phyloP scores from a whole-genome alignment of 2,888 invertebrate species.

The Drosophila flavopinicola region DNA sequence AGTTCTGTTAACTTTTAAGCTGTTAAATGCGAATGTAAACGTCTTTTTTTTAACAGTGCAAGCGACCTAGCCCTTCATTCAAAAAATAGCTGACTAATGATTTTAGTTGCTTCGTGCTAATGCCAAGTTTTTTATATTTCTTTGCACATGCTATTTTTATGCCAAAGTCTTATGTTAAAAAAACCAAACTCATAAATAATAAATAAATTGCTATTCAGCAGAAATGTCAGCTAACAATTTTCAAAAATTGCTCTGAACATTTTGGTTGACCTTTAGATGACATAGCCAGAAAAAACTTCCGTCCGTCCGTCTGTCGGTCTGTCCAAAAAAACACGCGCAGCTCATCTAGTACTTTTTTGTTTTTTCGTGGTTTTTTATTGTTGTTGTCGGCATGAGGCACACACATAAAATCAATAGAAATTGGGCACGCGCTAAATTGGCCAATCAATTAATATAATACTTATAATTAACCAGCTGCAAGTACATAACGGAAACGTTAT shows the following conservation, averaged over 20 bases:
- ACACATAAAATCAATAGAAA: conserved; percentile 45
- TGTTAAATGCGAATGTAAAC: too few species aligned
- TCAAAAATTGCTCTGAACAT: conserved; percentile 11
- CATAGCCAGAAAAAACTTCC: conserved; percentile 52
- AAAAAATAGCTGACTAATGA: conserved; percentile 1
- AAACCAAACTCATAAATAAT: conserved; percentile 42
- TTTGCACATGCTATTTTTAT: conserved; percentile 29
- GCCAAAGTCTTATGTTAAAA: conserved; percentile 2
- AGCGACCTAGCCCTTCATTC: conserved; percentile 15
- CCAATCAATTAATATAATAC: conserved; percentile 3
- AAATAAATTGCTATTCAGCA: conserved; percentile 25
- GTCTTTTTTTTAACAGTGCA: background rate
- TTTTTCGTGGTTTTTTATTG: conserved; percentile 6
- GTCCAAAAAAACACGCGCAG: conserved; percentile 53
- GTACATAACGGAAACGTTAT: conserved; percentile 2
- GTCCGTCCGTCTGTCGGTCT: background rate
- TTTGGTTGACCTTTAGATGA: conserved; percentile 73
- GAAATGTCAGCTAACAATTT: conserved; percentile 45
- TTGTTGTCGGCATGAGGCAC: conserved; percentile 32
- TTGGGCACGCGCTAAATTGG: background rate
- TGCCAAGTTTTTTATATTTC: conserved; percentile 17
- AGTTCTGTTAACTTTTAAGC: background rate
- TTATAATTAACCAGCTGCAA: background rate
- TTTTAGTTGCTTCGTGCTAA: background rate
- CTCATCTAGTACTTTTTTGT: conserved; percentile 19